Base-by-base conservation (phyloP, 2,113 vertebrate species). In the Pagrus major region DNA sequence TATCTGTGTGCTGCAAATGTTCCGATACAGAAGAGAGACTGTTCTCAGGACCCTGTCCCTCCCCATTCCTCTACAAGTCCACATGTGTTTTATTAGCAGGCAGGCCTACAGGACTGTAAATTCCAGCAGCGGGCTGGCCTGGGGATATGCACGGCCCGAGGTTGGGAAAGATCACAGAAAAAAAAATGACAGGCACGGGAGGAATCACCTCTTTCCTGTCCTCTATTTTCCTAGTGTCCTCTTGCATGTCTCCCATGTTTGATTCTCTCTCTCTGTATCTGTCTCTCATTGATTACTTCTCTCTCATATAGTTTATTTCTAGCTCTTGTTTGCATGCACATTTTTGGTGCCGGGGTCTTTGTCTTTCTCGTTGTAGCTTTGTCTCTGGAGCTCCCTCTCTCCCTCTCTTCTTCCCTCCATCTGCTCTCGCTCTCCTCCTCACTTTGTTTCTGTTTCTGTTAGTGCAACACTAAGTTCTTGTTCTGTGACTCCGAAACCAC, bases 81-180 rank as follows among this genome's bases (percentile, higher is more conserved):
- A 94, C 86, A 94, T 93, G 92, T 93, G 93, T 94, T 95, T 95
- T 94, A 95, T 90, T 93, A 94, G 90, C 90, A 88, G 85, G 74
- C 85, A 84, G 78, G 89, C 90, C 86, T 76, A 80, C 79, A 46
- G 76, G 88, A 94, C 93, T 93, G 92, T 93, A 93, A 94, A 95
- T 94, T 93, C 93, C 90, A 84, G 71, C 4, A 39, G 76, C 72
- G 65, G 76, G 76, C 81, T 58, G 70, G 88, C 88, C 88, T 78
- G 86, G 78, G 86, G 92, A 89, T 82, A 90, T 6, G 35, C 70
- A 72, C 80, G 63, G 85, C 84, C 81, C 7, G 69, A 74, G 85
- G 86, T 85, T 72, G 69, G 69, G 74, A 80, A 64, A 86, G 73
- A 86, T 88, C 75, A 83, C 75, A 84, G 58, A 77, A 68, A 74